Evolutionary conservation across 2,113 vertebrate genomes (phyloP), one percentile per base, ranked within the genome.

Genomic region (Phasianus colchicus): DNA sequence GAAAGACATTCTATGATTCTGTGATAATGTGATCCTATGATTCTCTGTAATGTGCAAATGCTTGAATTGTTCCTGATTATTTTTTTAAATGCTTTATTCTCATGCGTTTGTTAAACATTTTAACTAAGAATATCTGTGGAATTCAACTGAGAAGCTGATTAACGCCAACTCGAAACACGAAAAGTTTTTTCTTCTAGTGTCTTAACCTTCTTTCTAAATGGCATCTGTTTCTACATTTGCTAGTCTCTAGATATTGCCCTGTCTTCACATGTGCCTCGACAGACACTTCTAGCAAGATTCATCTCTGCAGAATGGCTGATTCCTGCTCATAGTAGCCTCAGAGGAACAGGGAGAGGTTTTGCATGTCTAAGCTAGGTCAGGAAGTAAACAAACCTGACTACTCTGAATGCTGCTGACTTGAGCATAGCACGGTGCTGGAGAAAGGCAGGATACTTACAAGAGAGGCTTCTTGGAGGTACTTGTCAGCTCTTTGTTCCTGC

Each of bases 221-320:
- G 4, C 47, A 64, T 58, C 50, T 61, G 4, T 47, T 92, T 89
- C 29, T 38, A 19, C 13, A 9, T 52, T 75, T 88, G 1, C 9
- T 13, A 24, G 9, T 71, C 40, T 89, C 52, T 57, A 57, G 52
- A 24, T 42, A n/a, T 16, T 48, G 47, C 11, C 8, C 4, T 55
- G 4, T 7, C 0, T 72, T 92, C 50, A 43, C 15, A 54, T 19
- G 9, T 16, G 38, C 52, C 36, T 60, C 29, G 32, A 19, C 57
- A 75, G 5, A 71, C 4, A 24, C 36, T 55, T 60, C 17, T 66
- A 80, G 29, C 14, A 76, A 82, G 40, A 27, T 45, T 17, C 32
- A 6, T 55, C 7, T 50, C 12, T 24, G 42, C 81, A 19, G 58
- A 89, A 76, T 60, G 0, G 0, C 9, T 48, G 18, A 76, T 65